Percentiles rank a stretch among this genome's conserved stretches.
Evolutionary conservation across 2,797 vertebrate species (phyloP).

Genomic region (Aulostomus chinensis): DNA sequence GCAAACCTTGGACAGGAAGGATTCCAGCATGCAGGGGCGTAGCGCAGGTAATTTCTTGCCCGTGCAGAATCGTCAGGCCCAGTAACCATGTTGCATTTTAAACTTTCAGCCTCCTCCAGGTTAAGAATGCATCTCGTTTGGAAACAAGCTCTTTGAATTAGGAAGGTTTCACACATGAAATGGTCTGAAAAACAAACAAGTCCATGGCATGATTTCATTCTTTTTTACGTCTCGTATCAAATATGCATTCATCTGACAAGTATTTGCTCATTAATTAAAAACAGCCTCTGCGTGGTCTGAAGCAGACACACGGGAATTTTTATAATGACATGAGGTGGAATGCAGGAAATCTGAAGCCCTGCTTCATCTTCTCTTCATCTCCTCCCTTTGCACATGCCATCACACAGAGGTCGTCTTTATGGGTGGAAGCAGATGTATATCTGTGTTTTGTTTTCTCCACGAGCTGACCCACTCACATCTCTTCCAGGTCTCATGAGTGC

Average conservation of each 20-base stretch:
- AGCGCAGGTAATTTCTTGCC: not conserved
- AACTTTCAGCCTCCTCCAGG: too few relatives aligned
- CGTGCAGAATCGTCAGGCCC: too few relatives aligned
- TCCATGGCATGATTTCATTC: not conserved
- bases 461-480: conserved; percentile 42
- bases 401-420: conserved; percentile 16
- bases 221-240: conserved; percentile 31
- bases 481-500: conserved; percentile 48
- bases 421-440: conserved; percentile 20
- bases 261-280: conserved; percentile 43
- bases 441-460: conserved; percentile 25
- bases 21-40: too few relatives aligned
- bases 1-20: too few relatives aligned
- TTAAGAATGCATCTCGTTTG: too few relatives aligned
- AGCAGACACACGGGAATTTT: conserved; percentile 30
- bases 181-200: not conserved
- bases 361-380: not conserved
- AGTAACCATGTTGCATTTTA: not conserved
- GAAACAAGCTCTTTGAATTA: too few relatives aligned
- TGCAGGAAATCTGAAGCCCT: conserved; percentile 13
- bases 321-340: conserved; percentile 38
- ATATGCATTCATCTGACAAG: conserved; percentile 10
- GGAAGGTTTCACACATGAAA: too few relatives aligned
- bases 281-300: conserved; percentile 5
- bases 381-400: conserved; percentile 17